These are phyloP conservation scores for Drosophila mettleri DNA, from an alignment of 2,888 invertebrate genomes.

Conservation along the genomic window DNA sequence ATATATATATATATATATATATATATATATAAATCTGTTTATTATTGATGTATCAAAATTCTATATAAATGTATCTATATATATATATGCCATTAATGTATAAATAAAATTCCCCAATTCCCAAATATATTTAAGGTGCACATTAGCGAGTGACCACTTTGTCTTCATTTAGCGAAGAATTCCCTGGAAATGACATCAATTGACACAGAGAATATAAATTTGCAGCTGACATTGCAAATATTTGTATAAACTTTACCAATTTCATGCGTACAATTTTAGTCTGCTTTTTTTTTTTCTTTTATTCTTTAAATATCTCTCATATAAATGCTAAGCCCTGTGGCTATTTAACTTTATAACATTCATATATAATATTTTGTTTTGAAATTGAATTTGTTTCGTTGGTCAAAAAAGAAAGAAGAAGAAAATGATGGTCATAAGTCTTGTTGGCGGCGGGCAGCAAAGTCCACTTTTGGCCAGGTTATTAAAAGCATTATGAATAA, in stretches of 20 bases:
- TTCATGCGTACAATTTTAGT: neutral
- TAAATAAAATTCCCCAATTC: too few species aligned
- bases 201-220: neutral
- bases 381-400: constrained; percentile 10
- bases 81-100: too few species aligned
- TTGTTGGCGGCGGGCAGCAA: neutral
- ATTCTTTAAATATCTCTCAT: neutral
- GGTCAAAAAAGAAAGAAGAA: neutral
- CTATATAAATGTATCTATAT: too few species aligned
- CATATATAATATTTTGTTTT: neutral
- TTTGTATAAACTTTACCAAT: neutral
- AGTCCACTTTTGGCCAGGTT: constrained; percentile 11
- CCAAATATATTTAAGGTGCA: too few species aligned
- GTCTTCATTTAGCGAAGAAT: neutral
- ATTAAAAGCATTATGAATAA: constrained; percentile 25
- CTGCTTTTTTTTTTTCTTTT: neutral
- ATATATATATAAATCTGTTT: too few species aligned
- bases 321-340: neutral
- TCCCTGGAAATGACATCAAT: neutral
- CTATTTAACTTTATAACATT: neutral
- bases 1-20: too few species aligned
- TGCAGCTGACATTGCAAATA: neutral
- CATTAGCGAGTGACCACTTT: neutral
- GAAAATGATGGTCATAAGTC: constrained; percentile 1
- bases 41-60: too few species aligned